Percentiles rank a stretch among this genome's conserved stretches.
Evolutionary conservation across 2,797 vertebrate species (phyloP).

Genomic region (Artibeus jamaicensis): DNA sequence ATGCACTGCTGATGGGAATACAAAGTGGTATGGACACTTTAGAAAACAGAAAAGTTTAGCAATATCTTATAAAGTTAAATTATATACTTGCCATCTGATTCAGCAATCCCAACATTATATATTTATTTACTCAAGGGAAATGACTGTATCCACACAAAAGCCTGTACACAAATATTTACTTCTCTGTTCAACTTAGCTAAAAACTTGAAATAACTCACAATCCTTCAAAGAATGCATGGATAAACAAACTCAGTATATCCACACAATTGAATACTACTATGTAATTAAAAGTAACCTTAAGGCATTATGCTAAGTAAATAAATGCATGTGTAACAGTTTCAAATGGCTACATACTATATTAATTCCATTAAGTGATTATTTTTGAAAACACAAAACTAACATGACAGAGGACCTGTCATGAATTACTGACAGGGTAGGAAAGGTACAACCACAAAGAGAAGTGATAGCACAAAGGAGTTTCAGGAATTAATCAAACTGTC

Average conservation of each 20-base stretch:
- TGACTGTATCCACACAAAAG: background rate
- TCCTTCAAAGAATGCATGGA: background rate
- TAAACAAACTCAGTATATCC: background rate
- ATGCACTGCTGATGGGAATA: background rate
- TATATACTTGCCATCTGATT: background rate
- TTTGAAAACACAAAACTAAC: constrained; percentile 14
- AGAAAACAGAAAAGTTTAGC: background rate
- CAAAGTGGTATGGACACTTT: background rate
- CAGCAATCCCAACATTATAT: background rate
- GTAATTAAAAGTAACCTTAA: background rate
- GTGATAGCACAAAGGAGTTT: background rate
- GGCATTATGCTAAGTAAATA: background rate
- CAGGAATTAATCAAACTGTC: background rate
- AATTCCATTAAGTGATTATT: background rate
- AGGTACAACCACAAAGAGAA: background rate
- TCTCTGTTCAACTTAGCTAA: background rate
- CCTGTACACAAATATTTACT: background rate
- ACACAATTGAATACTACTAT: background rate
- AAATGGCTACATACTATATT: background rate
- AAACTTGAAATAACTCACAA: background rate
- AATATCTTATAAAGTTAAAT: constrained; percentile 4
- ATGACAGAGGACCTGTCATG: background rate
- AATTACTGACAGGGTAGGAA: too few relatives aligned
- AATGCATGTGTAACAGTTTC: background rate
- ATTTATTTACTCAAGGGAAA: constrained; percentile 31